Base-by-base conservation (phyloP, 1,140 invertebrate species). In the Leptoteleia sp. region DNA sequence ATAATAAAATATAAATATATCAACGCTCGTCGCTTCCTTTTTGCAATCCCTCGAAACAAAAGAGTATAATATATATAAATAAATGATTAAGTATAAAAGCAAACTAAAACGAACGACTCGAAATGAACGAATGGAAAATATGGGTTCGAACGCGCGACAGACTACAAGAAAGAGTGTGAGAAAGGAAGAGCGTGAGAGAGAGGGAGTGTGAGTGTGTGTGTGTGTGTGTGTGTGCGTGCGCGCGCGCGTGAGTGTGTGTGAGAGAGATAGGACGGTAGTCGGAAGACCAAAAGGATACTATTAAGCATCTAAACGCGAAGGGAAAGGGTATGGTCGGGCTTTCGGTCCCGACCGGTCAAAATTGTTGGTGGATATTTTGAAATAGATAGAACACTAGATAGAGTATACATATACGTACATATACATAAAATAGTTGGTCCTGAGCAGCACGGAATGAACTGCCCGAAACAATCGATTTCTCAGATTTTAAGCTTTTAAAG, bases 21-120 rank as follows among this genome's bases (percentile, higher is more conserved):
- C 40, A 75, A 75, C 61, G 71, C 78, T 80, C 71, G 78, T 80
- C 72, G 78, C 78, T 80, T 80, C 71, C 61, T 76, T 80, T 80
- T 80, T 80, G 72, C 78, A 80, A 68, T 76, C 65, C 78, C 62
- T 72, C 72, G 48, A 72, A 80, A 76, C 25, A 45, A 61, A 76
- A 72, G 29, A 70, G 13, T 45, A 68, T 54, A 68, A 3, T 72
- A 42, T 48, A n/a, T n/a, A n/a, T n/a, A n/a, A n/a, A n/a, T n/a
- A 75, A 57, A 52, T 40, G 37, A 9, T 37, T 75, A 72, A 54
- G 15, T 65, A 73, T 59, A 65, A 75, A 17, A 29, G 1, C n/a
- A n/a, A 45, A 3, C 19, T 42, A 8, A 75, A 55, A 52, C 4
- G 19, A 59, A 76, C 31, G 61, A 31, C 64, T 48, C 33, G n/a